These are phyloP conservation scores for Saturnia pavonia DNA, from an alignment of 2,888 invertebrate genomes.

Conservation along the genomic window DNA sequence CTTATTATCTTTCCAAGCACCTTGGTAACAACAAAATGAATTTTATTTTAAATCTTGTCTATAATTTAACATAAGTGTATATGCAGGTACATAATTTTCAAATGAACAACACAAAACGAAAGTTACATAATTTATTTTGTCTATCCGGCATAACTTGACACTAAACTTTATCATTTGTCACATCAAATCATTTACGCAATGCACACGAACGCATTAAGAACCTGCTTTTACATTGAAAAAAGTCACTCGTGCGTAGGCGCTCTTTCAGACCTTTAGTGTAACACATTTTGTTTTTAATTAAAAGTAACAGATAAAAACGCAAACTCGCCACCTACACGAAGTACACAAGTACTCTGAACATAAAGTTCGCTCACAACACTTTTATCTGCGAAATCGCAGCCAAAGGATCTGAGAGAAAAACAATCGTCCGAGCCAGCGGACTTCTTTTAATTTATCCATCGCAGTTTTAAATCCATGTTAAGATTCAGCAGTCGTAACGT, in stretches of 20 bases:
- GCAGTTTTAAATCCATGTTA: conserved; percentile 78
- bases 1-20: background rate
- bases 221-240: conserved; percentile 19
- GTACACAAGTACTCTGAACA: conserved; percentile 61
- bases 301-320: conserved; percentile 50
- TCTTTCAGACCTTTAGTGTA: conserved; percentile 21
- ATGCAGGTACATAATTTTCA: background rate
- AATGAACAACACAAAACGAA: background rate
- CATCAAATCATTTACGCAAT: conserved; percentile 8
- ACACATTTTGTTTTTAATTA: conserved; percentile 52
- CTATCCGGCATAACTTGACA: background rate
- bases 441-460: conserved; percentile 78
- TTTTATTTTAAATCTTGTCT: background rate
- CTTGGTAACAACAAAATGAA: background rate
- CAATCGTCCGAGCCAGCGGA: conserved; percentile 56
- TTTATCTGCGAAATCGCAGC: conserved; percentile 68
- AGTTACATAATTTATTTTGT: conserved; percentile 4
- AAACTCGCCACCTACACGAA: conserved; percentile 62
- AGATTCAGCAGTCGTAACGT: conserved; percentile 73
- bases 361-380: conserved; percentile 71
- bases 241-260: conserved; percentile 17
- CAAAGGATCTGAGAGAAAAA: conserved; percentile 65
- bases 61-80: background rate
- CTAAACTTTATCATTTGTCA: conserved; percentile 12
- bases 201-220: background rate